A percentile compares a stretch with the other conserved stretches of the same genome.
These are phyloP conservation scores for Drosophila rufa DNA, from an alignment of 1,140 invertebrate genomes.

Conservation along the genomic window DNA sequence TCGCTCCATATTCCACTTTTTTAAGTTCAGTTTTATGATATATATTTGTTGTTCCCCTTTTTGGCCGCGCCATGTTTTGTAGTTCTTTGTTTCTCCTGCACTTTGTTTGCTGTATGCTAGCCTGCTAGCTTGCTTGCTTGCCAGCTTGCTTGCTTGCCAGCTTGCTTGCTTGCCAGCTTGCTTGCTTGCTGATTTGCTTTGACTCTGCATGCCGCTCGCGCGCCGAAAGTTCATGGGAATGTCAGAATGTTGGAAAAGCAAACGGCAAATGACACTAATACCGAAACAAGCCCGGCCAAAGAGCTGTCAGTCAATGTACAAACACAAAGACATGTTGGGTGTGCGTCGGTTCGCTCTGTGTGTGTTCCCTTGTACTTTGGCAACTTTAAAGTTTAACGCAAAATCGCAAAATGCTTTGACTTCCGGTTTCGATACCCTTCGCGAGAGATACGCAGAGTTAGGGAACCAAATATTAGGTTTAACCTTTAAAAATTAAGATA, in stretches of 20 bases:
- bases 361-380: slow-evolving; percentile 8
- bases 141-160: slow-evolving; percentile 2
- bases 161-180: not conserved
- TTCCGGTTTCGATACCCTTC: not conserved
- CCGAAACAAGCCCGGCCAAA: slow-evolving; percentile 51
- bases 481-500: too few species aligned
- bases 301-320: slow-evolving; percentile 62
- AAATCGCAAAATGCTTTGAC: not conserved
- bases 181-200: slow-evolving; percentile 38
- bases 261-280: slow-evolving; percentile 76
- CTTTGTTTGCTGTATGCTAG: slow-evolving; percentile 34
- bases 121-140: slow-evolving; percentile 6
- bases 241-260: slow-evolving; percentile 51
- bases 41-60: slow-evolving; percentile 6
- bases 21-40: slow-evolving; percentile 48
- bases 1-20: slow-evolving; percentile 4
- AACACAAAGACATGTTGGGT: slow-evolving; percentile 35
- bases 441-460: not conserved
- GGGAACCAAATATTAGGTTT: too few species aligned
- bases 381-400: slow-evolving; percentile 7
- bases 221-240: slow-evolving; percentile 61
- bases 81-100: slow-evolving; percentile 31
- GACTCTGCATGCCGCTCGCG: slow-evolving; percentile 44
- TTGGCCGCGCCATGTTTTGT: slow-evolving; percentile 5
- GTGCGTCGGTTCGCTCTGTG: not conserved